phyloP scores from a whole-genome alignment of 2,888 invertebrate genomes.

The Scelioninae gen. 1 region DNA sequence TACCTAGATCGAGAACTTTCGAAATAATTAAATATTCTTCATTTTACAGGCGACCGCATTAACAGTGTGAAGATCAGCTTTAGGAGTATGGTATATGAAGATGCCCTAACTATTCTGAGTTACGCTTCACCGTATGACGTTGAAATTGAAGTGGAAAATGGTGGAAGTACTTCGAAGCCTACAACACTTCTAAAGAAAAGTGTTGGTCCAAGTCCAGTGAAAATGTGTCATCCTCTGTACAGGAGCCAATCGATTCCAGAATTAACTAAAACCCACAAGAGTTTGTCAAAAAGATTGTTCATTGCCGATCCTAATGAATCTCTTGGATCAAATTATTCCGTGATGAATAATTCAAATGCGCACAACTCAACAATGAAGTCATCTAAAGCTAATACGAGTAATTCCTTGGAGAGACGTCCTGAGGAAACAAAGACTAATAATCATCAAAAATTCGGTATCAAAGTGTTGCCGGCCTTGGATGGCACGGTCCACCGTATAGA shows the following conservation, averaged over 20 bases:
- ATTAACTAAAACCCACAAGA: conserved; percentile 86
- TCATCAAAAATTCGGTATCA: conserved; percentile 88
- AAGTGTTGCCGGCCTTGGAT: conserved; percentile 85
- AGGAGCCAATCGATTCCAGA: conserved; percentile 92
- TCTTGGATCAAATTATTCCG: conserved; percentile 84
- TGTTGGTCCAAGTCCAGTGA: conserved; percentile 80
- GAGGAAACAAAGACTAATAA: conserved; percentile 86
- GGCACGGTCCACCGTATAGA: conserved; percentile 82
- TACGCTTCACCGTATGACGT: conserved; percentile 96
- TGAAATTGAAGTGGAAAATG: conserved; percentile 89
- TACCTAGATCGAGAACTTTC: not conserved
- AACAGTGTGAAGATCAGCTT: conserved; percentile 94
- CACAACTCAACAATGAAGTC: conserved; percentile 78
- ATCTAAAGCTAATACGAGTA: conserved; percentile 78
- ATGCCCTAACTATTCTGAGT: conserved; percentile 94
- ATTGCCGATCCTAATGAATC: conserved; percentile 84
- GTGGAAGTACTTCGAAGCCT: conserved; percentile 82
- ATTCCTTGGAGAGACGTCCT: conserved; percentile 80
- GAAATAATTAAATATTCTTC: too few species aligned
- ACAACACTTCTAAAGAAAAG: conserved; percentile 83
- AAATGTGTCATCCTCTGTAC: conserved; percentile 90
- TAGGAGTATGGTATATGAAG: conserved; percentile 94
- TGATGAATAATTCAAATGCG: conserved; percentile 74
- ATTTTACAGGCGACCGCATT: conserved; percentile 91
- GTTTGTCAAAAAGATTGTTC: conserved; percentile 81